phyloP scores from a whole-genome alignment of 2,113 vertebrate species.

The Limnothrissa miodon region DNA sequence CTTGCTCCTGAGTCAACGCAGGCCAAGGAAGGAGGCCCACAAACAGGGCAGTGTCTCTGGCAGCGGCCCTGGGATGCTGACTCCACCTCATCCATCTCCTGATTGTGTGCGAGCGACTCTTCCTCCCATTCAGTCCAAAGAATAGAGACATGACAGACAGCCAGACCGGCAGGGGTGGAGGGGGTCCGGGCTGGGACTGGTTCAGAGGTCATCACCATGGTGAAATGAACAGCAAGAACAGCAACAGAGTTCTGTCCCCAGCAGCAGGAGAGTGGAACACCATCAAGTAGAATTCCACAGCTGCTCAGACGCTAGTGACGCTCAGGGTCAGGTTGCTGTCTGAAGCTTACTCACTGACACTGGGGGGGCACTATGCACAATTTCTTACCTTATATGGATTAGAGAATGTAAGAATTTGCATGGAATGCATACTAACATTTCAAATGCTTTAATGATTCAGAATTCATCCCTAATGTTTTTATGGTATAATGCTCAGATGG shows the following conservation, averaged over 20 bases:
- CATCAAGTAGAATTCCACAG: background rate
- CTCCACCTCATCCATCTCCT: conserved; percentile 47
- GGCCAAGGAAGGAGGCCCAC: background rate
- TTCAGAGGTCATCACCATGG: conserved; percentile 60
- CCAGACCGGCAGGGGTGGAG: conserved; percentile 57
- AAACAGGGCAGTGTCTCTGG: background rate
- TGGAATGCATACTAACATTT: background rate
- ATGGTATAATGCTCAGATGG: background rate
- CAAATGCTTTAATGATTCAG: background rate
- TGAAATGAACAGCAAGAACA: conserved; percentile 49
- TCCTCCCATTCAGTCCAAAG: conserved; percentile 57
- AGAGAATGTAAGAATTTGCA: background rate
- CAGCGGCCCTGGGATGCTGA: conserved; percentile 43
- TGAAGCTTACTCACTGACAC: background rate
- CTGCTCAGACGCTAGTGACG: background rate
- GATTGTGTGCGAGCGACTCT: conserved; percentile 54
- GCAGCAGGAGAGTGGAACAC: background rate
- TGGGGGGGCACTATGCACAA: background rate
- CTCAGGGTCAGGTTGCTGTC: background rate
- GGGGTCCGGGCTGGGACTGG: background rate
- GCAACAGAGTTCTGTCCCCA: background rate
- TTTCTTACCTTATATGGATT: background rate
- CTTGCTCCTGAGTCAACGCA: background rate
- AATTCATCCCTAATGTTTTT: background rate
- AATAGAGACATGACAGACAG: conserved; percentile 63